A percentile compares a stretch with the other conserved stretches of the same genome.
Evolutionary conservation across 2,113 vertebrate genomes (phyloP).

Genomic region (Tragelaphus strepsiceros): DNA sequence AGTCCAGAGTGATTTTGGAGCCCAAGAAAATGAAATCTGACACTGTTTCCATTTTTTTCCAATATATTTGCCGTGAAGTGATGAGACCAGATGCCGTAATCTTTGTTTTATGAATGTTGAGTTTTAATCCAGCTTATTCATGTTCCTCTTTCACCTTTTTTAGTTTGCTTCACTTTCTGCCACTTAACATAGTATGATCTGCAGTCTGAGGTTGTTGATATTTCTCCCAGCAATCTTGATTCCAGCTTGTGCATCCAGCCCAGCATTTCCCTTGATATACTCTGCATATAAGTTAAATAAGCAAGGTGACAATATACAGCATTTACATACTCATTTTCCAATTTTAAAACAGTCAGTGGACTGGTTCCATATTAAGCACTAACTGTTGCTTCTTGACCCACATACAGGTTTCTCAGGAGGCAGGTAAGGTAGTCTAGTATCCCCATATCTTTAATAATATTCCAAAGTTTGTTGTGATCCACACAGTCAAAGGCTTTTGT

Average conservation of each 20-base stretch:
- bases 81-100: background rate
- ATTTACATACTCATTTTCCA: background rate
- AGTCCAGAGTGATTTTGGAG: too few species aligned
- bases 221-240: background rate
- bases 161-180: background rate
- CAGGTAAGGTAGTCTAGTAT: background rate
- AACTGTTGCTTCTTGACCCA: background rate
- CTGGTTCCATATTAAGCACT: background rate
- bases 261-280: background rate
- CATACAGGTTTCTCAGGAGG: background rate
- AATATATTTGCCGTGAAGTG: background rate
- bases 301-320: background rate
- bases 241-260: background rate
- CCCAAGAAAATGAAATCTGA: background rate
- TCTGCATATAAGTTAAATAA: background rate
- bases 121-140: background rate
- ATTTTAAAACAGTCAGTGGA: background rate
- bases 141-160: background rate
- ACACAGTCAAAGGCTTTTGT: background rate
- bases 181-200: background rate
- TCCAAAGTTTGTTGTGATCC: background rate
- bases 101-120: background rate
- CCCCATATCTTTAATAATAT: background rate
- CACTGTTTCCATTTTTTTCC: background rate
- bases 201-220: background rate